Evolutionary conservation across 2,888 invertebrate species (phyloP), one percentile per base, ranked within the genome.

Genomic region (Dione vanillae): DNA sequence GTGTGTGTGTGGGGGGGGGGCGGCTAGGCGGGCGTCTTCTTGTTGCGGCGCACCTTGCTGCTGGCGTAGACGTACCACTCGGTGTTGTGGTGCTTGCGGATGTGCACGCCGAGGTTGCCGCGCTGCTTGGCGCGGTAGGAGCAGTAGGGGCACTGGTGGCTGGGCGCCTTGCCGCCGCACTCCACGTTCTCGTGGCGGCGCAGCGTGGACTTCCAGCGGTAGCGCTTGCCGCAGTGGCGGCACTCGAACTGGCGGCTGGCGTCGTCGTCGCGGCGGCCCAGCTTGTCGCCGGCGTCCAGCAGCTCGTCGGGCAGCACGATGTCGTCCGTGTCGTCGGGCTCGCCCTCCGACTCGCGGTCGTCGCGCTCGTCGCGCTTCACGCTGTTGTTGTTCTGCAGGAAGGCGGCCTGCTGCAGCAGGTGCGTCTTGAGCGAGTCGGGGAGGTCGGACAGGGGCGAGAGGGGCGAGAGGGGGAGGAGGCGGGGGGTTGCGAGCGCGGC

Each of bases 201-300:
- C 93, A 97, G 94, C 72, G 97, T 97, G 64, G 97, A 97, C 90
- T 96, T 97, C 97, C 97, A 97, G 80, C 97, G 95, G 88, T 97
- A 97, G 77, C 96, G 95, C 87, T 97, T 97, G 75, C 97, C 97
- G 90, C 97, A 97, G 84, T 97, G 97, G 65, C 96, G 94, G 83
- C 97, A 97, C 62, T 96, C 95, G 88, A 96, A 97, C 82, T 96
- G 95, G 5, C 95, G 90, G 78, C 90, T 90, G 41, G 94, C 93
- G 80, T 94, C 95, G 80, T 94, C 95, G 83, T 94, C 90, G 82
- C 86, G 85, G 78, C 84, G 79, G 81, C 58, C 27, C 76, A 77
- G n/a, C n/a, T n/a, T n/a, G n/a, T n/a, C n/a, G n/a, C 72, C 75
- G 76, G 58, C 75, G 75, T 74, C 77, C 72, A 45, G 75, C 68